Evolutionary conservation across 1,140 invertebrate species (phyloP), one percentile per base, ranked within the genome.

Genomic region (Lethrus apterus): DNA sequence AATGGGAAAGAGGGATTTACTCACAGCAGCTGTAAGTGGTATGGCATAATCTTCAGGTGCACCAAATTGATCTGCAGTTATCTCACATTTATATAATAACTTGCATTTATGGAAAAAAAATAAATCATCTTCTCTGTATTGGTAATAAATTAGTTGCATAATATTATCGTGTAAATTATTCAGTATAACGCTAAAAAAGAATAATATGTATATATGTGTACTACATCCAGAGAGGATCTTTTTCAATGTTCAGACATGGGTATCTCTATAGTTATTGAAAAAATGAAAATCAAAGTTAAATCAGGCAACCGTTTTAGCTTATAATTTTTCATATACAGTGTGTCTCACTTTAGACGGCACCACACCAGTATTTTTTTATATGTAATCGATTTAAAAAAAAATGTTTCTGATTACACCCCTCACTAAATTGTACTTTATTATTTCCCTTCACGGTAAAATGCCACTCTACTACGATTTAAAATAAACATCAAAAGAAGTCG

Each of bases 1-100:
- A n/a, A 42, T 9, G 10, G 40, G 4, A 29, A 3, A 24, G 23
- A 3, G 10, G 19, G n/a, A 42, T 7, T 29, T 15, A 51, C 42
- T 55, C 55, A 62, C 60, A 11, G 60, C 54, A 9, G 58, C 49
- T 40, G 44, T 51, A 9, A 53, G 35, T 8, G 52, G 50, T 23
- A 60, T 48, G 26, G 52, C 46, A 36, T 52, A 55, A 32, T 58
- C 51, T 31, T 45, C 48, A 43, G 48, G 52, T 1, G 42, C 38
- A 15, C 57, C 57, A 4, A 58, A 36, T 46, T 62, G 50, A 18
- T 55, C 52, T 1, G 53, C 51, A 18, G 50, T 46, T 9, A 57
- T 43, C 21, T 57, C 50, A 14, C 18, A 34, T 23, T 52, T 47
- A 14, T 38, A 54, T 31, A 62, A 51, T 15, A 32, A 14, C 41